These are phyloP conservation scores for Emys orbicularis DNA, from an alignment of 2,797 vertebrate species.

Conservation along the genomic window DNA sequence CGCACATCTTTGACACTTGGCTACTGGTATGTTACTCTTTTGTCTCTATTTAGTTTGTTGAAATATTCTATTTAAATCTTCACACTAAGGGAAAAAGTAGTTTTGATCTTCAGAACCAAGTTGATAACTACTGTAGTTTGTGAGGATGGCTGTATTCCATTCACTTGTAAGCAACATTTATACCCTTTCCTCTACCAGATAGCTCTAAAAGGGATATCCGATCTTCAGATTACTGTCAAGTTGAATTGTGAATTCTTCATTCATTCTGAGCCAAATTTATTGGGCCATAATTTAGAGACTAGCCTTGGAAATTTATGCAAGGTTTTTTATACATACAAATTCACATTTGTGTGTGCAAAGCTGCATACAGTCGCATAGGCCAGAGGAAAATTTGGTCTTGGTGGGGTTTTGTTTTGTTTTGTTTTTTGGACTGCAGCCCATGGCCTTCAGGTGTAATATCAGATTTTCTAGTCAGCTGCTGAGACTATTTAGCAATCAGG, in stretches of 20 bases:
- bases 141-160: neutral
- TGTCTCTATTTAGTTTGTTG: neutral
- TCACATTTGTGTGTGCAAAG: conserved; percentile 11
- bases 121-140: neutral
- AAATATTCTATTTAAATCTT: neutral
- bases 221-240: neutral
- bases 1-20: neutral
- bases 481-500: conserved; percentile 56
- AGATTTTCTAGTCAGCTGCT: conserved; percentile 64
- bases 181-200: conserved; percentile 20
- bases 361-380: conserved; percentile 34
- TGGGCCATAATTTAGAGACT: conserved; percentile 33
- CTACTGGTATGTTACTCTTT: neutral
- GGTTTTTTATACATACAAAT: neutral
- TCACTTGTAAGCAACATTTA: conserved; percentile 9
- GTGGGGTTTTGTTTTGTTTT: conserved; percentile 2
- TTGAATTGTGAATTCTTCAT: conserved; percentile 42
- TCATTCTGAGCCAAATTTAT: conserved; percentile 33
- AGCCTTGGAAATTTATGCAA: conserved; percentile 47
- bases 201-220: neutral
- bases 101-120: neutral
- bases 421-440: conserved; percentile 56
- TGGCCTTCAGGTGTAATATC: conserved; percentile 50
- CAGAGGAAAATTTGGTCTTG: conserved; percentile 55
- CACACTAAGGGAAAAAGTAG: neutral